These are phyloP conservation scores for Drosophila eugracilis DNA, from an alignment of 1,140 invertebrate genomes.

Conservation along the genomic window DNA sequence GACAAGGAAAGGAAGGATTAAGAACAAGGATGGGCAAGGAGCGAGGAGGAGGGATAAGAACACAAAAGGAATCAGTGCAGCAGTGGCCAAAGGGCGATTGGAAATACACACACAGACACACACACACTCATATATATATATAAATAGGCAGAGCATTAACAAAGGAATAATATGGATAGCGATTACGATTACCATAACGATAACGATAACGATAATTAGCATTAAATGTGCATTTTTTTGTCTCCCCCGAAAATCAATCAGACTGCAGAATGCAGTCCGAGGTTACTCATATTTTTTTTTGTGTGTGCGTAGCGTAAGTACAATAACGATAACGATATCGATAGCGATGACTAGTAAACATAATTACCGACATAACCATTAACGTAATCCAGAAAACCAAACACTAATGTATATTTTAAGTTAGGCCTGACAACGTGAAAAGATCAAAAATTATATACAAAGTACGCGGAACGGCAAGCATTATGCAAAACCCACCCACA, in stretches of 20 bases:
- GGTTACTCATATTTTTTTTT: constrained; percentile 22
- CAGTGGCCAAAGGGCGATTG: constrained; percentile 17
- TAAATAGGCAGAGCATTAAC: constrained; percentile 20
- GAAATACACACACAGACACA: constrained; percentile 21
- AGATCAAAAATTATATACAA: constrained; percentile 32
- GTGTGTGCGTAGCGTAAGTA: constrained; percentile 47
- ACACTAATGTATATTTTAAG: constrained; percentile 30
- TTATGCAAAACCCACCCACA: constrained; percentile 39
- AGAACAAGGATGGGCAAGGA: neutral
- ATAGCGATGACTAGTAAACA: constrained; percentile 29
- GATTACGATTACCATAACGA: constrained; percentile 42
- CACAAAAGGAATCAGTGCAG: constrained; percentile 9
- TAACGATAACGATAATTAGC: constrained; percentile 49
- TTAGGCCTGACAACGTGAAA: constrained; percentile 16
- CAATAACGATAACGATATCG: constrained; percentile 23
- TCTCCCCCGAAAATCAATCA: constrained; percentile 33
- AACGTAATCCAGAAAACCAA: constrained; percentile 21
- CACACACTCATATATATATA: constrained; percentile 26
- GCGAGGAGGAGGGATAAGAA: neutral
- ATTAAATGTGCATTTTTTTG: constrained; percentile 63
- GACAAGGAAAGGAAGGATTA: constrained; percentile 1
- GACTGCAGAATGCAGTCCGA: constrained; percentile 39
- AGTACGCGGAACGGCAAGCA: constrained; percentile 11
- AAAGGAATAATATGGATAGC: constrained; percentile 36
- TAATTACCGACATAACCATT: constrained; percentile 32